These are phyloP conservation scores for Microctenopoma lineatum DNA, from an alignment of 2,797 vertebrate genomes.

Conservation along the genomic window DNA sequence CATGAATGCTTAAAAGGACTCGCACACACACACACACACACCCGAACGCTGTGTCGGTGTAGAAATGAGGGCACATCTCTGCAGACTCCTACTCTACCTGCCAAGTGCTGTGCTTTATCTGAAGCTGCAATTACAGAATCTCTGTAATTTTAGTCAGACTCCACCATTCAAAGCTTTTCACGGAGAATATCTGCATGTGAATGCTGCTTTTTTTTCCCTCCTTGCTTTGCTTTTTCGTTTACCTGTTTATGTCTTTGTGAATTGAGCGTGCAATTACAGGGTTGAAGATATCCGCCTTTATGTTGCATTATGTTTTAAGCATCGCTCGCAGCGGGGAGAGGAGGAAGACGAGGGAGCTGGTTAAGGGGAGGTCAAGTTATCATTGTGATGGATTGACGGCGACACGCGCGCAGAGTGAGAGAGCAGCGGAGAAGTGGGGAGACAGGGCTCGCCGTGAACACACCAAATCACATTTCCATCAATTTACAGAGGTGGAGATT, in stretches of 20 bases:
- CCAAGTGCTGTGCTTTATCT: conserved; percentile 74
- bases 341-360: conserved; percentile 15
- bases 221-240: conserved; percentile 28
- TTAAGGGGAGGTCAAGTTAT: conserved; percentile 48
- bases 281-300: conserved; percentile 24
- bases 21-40: conserved; percentile 17
- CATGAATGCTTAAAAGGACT: conserved; percentile 62
- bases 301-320: conserved; percentile 40
- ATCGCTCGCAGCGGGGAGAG: neutral
- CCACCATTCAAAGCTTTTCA: conserved; percentile 58
- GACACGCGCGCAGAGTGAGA: neutral
- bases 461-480: conserved; percentile 77
- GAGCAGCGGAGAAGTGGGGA: neutral
- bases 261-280: conserved; percentile 43
- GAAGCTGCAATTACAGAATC: conserved; percentile 79
- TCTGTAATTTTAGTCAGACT: conserved; percentile 76
- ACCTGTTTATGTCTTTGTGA: conserved; percentile 62
- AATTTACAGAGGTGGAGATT: conserved; percentile 80
- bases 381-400: conserved; percentile 3
- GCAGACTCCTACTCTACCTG: conserved; percentile 81
- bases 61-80: conserved; percentile 81
- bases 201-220: conserved; percentile 13
- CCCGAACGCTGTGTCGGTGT: conserved; percentile 42
- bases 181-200: conserved; percentile 56
- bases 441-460: conserved; percentile 47